Conservation (phyloP, 2,888 invertebrate species). For the Elmis aenea region DNA sequence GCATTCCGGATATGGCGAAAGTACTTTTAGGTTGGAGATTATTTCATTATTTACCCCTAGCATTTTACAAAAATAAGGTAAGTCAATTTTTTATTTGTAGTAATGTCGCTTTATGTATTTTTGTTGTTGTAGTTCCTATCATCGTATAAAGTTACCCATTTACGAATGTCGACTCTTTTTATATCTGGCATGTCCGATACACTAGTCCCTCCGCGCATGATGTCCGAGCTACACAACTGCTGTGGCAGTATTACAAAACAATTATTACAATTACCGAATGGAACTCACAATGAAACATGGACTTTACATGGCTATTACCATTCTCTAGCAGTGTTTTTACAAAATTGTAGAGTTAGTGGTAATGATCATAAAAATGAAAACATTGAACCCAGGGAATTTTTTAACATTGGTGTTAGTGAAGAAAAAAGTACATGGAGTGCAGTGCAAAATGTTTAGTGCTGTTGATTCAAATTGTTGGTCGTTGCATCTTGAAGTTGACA, state of each 20-base stretch:
- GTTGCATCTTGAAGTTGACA: no score
- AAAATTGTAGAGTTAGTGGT: conserved; percentile 42
- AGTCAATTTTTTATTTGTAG: conserved; percentile 7
- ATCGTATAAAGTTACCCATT: conserved; percentile 64
- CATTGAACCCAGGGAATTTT: no score
- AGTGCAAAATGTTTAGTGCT: no score
- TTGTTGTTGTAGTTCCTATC: conserved; percentile 65
- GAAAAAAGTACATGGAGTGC: no score
- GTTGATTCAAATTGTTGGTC: no score
- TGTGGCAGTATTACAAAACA: conserved; percentile 75
- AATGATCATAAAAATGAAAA: no score
- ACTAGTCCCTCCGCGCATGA: conserved; percentile 88
- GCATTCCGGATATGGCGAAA: conserved; percentile 88
- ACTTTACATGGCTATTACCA: conserved; percentile 75
- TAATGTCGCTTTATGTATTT: not conserved
- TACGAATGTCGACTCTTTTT: conserved; percentile 76
- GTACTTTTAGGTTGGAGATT: conserved; percentile 71
- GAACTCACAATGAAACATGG: conserved; percentile 96
- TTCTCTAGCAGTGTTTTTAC: conserved; percentile 52
- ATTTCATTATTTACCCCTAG: conserved; percentile 70
- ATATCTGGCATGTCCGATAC: conserved; percentile 84
- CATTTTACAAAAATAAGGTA: conserved; percentile 91
- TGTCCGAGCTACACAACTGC: conserved; percentile 68
- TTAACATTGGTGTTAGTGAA: no score
- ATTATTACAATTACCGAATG: conserved; percentile 70